These are phyloP conservation scores for Elanoides forficatus DNA, from an alignment of 2,113 vertebrate genomes.

Conservation along the genomic window DNA sequence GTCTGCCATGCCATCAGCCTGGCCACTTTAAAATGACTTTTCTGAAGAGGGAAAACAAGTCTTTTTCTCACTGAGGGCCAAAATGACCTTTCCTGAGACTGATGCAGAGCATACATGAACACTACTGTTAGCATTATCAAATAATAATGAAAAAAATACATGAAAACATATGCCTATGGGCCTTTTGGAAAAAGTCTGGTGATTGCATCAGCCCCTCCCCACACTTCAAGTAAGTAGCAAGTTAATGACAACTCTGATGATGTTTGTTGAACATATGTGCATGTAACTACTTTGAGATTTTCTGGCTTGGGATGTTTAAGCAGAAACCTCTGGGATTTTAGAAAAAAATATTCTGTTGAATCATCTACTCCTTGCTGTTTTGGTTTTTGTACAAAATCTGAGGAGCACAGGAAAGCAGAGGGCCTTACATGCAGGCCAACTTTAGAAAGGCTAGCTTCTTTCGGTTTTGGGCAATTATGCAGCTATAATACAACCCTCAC, in stretches of 20 bases:
- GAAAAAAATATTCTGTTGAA: neutral
- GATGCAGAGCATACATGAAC: neutral
- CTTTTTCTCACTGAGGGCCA: neutral
- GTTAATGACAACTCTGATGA: neutral
- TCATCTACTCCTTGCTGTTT: neutral
- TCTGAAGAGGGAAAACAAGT: neutral
- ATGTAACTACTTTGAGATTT: neutral
- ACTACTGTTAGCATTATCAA: neutral
- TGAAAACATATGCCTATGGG: neutral
- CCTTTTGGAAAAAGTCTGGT: neutral
- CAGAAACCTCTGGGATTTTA: neutral
- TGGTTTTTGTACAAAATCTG: neutral
- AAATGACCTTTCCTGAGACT: neutral
- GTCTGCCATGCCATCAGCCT: neutral
- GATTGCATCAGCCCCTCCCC: neutral
- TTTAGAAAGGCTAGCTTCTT: neutral
- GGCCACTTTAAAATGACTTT: neutral
- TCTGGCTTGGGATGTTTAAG: neutral
- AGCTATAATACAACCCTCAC: neutral
- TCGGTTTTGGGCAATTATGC: neutral
- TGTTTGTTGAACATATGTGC: neutral
- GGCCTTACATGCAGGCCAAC: neutral
- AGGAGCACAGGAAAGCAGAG: neutral
- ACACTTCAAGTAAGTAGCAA: neutral
- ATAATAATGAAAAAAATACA: neutral